phyloP scores from a whole-genome alignment of 2,113 vertebrate genomes.

The Hystrix cristata region DNA sequence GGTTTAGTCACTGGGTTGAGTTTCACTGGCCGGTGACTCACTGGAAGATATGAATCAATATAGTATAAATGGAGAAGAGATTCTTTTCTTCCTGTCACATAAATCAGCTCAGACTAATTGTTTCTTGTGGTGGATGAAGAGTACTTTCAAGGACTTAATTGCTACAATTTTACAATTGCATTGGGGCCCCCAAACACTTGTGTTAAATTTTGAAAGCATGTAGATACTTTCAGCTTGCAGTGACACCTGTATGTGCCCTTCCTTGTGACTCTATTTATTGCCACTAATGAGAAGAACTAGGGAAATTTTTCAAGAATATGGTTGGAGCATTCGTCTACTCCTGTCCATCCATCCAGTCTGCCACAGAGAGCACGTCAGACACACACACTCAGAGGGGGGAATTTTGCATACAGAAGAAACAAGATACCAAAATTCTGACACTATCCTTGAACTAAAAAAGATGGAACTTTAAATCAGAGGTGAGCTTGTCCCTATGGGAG shows the following conservation, averaged over 20 bases:
- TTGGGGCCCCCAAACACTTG: not conserved
- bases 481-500: not conserved
- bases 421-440: conserved; percentile 2
- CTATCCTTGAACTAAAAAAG: conserved; percentile 6
- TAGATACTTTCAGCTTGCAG: conserved; percentile 12
- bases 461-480: not conserved
- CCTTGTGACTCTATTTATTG: not conserved
- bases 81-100: not conserved
- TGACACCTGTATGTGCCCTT: not conserved
- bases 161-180: conserved; percentile 14
- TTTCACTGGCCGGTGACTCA: not conserved
- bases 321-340: not conserved
- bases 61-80: not conserved
- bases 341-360: not conserved
- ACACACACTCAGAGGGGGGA: not conserved
- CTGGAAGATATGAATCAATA: conserved; percentile 18
- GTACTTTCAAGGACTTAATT: conserved; percentile 38
- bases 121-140: conserved; percentile 12
- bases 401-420: not conserved
- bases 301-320: conserved; percentile 6
- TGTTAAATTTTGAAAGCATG: conserved; percentile 27
- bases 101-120: not conserved
- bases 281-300: not conserved
- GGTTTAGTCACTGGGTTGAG: not conserved
- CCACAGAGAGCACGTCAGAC: not conserved